phyloP scores from a whole-genome alignment of 1,140 invertebrate species.

The Cyphomyrmex costatus region DNA sequence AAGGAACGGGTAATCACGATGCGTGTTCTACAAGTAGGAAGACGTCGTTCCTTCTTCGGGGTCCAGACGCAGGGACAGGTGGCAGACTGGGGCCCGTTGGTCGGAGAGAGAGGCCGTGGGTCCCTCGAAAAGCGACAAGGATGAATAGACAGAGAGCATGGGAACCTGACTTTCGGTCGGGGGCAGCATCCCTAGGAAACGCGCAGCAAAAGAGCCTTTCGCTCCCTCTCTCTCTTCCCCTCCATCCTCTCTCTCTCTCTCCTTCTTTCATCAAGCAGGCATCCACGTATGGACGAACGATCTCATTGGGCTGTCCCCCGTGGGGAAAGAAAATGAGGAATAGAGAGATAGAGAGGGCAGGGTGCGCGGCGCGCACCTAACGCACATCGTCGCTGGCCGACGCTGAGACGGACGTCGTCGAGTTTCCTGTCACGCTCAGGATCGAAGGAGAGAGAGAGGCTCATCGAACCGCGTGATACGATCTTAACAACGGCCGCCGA shows the following conservation, averaged over 20 bases:
- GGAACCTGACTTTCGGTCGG: slow-evolving; percentile 86
- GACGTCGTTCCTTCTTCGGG: slow-evolving; percentile 77
- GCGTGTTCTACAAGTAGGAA: slow-evolving; percentile 85
- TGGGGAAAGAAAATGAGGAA: slow-evolving; percentile 80
- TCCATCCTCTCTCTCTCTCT: slow-evolving; percentile 37
- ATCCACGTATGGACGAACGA: slow-evolving; percentile 34
- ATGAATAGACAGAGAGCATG: slow-evolving; percentile 81
- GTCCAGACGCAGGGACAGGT: slow-evolving; percentile 85
- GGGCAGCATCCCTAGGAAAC: slow-evolving; percentile 86
- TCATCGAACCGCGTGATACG: slow-evolving; percentile 76
- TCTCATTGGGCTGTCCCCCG: slow-evolving; percentile 45
- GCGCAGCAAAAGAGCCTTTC: slow-evolving; percentile 68
- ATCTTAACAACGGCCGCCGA: slow-evolving; percentile 53
- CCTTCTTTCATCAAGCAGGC: slow-evolving; percentile 35
- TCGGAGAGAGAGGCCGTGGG: slow-evolving; percentile 73
- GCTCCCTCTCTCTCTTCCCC: slow-evolving; percentile 7
- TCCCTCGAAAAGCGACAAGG: slow-evolving; percentile 37
- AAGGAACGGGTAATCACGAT: slow-evolving; percentile 79
- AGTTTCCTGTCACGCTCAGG: slow-evolving; percentile 72
- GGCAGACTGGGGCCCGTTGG: slow-evolving; percentile 79
- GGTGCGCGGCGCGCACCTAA: slow-evolving; percentile 69
- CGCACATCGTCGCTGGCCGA: slow-evolving; percentile 71
- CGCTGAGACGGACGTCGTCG: slow-evolving; percentile 63
- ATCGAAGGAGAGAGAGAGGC: slow-evolving; percentile 67
- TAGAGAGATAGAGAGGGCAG: slow-evolving; percentile 72